Conservation (phyloP, 2,113 vertebrate genomes). For the Bos taurus region ARS-UCD2.0 NC_037347.1:17073501-17074000, state of each 20-base stretch:
- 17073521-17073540: background rate
- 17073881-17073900: background rate
- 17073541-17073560: background rate
- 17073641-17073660: background rate
- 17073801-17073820: background rate
- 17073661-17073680: background rate
- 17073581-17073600: background rate
- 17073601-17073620: background rate
- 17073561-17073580: background rate
- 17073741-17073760: slow-evolving; percentile 3
- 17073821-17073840: background rate
- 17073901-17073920: background rate
- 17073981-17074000: background rate
- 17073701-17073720: background rate
- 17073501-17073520: background rate
- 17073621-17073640: background rate
- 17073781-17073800: background rate
- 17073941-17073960: background rate
- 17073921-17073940: background rate
- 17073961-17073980: background rate
- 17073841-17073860: background rate
- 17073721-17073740: background rate
- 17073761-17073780: background rate
- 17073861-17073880: background rate
- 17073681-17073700: background rate